These are phyloP conservation scores for Amphiura filiformis DNA, from an alignment of 35 echinoderm and acorn worm species.

Conservation along the genomic window DNA sequence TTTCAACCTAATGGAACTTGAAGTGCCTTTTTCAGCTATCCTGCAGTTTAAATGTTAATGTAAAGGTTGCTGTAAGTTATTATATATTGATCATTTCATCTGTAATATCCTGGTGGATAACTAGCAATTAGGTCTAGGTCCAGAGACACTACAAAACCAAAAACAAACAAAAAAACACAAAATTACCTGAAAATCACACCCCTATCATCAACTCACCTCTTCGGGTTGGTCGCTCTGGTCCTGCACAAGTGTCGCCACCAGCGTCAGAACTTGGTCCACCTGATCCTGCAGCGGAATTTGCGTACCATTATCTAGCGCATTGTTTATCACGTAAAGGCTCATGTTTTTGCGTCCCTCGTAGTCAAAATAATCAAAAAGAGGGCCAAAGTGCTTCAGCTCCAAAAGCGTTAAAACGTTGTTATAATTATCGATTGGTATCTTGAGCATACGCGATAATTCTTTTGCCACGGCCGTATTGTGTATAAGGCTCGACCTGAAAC, in stretches of 20 bases:
- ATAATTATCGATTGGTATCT: constrained; percentile 92
- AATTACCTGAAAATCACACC: background rate
- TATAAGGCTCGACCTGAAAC: constrained; percentile 38
- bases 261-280: constrained; percentile 68
- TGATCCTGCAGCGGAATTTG: constrained; percentile 64
- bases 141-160: background rate
- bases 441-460: constrained; percentile 83
- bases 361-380: constrained; percentile 85
- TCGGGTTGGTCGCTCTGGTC: constrained; percentile 91
- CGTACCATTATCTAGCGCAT: constrained; percentile 74
- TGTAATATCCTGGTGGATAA: background rate
- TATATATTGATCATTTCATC: background rate
- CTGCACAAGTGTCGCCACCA: constrained; percentile 85
- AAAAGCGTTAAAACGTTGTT: constrained; percentile 92
- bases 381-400: constrained; percentile 68
- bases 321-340: constrained; percentile 75
- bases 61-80: no score
- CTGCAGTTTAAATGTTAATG: no score
- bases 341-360: constrained; percentile 82
- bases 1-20: no score
- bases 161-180: background rate
- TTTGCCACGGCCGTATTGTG: constrained; percentile 74
- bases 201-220: constrained; percentile 81
- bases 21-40: no score
- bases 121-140: background rate